Percentiles rank a stretch among this genome's conserved stretches.
These are phyloP conservation scores for Agapornis roseicollis DNA, from an alignment of 2,113 vertebrate genomes.

Conservation along the genomic window DNA sequence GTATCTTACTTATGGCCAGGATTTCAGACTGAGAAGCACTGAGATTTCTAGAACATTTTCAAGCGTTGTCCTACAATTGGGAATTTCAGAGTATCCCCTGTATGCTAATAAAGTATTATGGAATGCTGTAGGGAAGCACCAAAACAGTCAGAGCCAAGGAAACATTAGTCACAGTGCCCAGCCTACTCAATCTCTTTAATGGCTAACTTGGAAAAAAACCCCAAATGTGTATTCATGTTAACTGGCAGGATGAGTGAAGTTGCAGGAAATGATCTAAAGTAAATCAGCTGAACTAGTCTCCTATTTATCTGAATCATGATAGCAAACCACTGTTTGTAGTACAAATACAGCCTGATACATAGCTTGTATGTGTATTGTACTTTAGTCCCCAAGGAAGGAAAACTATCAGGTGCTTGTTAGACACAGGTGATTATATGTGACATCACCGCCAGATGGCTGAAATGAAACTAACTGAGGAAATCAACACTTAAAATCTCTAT, in stretches of 20 bases:
- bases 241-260: slow-evolving; percentile 41
- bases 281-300: slow-evolving; percentile 25
- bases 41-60: background rate
- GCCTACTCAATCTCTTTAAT: slow-evolving; percentile 30
- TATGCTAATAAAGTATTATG: background rate
- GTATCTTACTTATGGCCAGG: background rate
- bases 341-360: background rate
- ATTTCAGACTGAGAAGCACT: background rate
- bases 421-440: slow-evolving; percentile 15
- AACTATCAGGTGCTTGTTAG: background rate
- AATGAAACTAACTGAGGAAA: slow-evolving; percentile 13
- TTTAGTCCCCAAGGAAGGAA: background rate
- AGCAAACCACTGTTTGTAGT: background rate
- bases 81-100: background rate
- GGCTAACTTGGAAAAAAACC: background rate
- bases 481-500: background rate
- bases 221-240: background rate
- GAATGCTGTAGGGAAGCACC: background rate
- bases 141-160: slow-evolving; percentile 14
- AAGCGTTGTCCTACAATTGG: background rate
- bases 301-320: slow-evolving; percentile 20
- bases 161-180: slow-evolving; percentile 40
- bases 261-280: slow-evolving; percentile 47
- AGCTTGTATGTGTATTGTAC: background rate
- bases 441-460: slow-evolving; percentile 37